Base-by-base conservation (phyloP, 2,113 vertebrate species). In the Pluvialis apricaria region DNA sequence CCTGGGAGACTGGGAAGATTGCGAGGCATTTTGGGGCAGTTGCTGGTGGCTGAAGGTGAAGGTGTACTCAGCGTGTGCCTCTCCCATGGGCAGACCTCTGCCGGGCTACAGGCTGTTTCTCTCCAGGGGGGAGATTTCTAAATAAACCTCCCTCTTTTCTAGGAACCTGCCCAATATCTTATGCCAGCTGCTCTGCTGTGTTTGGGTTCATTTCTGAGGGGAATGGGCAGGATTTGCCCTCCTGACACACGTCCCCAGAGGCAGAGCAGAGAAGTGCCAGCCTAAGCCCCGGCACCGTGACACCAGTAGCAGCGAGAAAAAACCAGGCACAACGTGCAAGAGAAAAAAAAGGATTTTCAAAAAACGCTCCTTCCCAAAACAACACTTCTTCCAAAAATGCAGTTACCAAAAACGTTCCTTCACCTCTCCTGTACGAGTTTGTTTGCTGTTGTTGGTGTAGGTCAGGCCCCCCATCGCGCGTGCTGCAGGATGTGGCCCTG, bases 321-420 rank as follows among this genome's bases (percentile, higher is more conserved):
- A 8, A 28, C 34, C 11, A 3, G 20, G 38, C n/a, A 49, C 18
- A 32, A 9, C 0, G 0, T 9, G 9, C 0, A 4, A 81, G 40
- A 49, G 57, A 90, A 92, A 66, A 12, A 68, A 40, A 71, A 52
- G 5, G 17, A 45, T 79, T 72, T 92, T 87, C 44, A 69, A 19
- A 57, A 57, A 82, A 57, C 0, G 0, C 10, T 72, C 4, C 15
- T 68, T 77, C 44, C 51, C 6, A 3, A 44, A 68, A 79, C 68
- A 17, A 0, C 10, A 36, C 15, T 91, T 82, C 9, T 71, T 29
- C 28, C 45, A 58, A 70, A 88, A 90, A 32, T 15, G 8, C 36
- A 79, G 54, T 28, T 69, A 58, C 54, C 15, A 64, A 36, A 82
- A 76, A n/a, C 15, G 49, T 15, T 89, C 45, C 58, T 76, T 77